Evolutionary conservation across 2,113 vertebrate genomes (phyloP).

Genomic region (Tapirus terrestris): DNA sequence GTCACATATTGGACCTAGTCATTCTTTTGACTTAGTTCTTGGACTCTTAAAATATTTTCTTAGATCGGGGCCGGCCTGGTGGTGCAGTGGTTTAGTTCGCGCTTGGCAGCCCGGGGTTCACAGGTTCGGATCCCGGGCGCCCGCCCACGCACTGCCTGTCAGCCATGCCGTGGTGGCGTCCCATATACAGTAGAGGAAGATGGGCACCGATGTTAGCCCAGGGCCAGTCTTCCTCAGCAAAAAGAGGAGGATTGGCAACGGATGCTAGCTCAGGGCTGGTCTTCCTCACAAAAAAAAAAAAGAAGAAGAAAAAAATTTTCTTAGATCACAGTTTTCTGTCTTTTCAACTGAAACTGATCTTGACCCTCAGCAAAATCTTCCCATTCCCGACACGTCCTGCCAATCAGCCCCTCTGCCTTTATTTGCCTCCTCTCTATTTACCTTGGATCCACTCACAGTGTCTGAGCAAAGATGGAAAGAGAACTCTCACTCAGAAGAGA

Average conservation of each 20-base stretch:
- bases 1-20: background rate
- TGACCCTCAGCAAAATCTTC: background rate
- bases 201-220: too few relatives aligned
- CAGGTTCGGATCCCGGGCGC: too few relatives aligned
- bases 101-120: too few relatives aligned
- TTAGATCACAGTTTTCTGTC: background rate
- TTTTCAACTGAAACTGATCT: background rate
- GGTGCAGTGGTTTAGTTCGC: too few relatives aligned
- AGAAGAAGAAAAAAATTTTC: background rate
- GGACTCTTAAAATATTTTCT: background rate
- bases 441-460: background rate
- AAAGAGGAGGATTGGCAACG: too few relatives aligned
- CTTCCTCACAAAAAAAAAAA: too few relatives aligned
- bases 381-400: background rate
- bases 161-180: too few relatives aligned
- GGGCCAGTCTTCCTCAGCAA: too few relatives aligned
- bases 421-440: background rate
- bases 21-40: conserved; percentile 3
- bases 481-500: background rate
- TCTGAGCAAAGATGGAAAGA: background rate
- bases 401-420: background rate
- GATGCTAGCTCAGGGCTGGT: too few relatives aligned
- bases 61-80: background rate
- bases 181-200: too few relatives aligned
- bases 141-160: too few relatives aligned